Conservation (phyloP, 2,888 invertebrate genomes). For the Polyploca ridens region DNA sequence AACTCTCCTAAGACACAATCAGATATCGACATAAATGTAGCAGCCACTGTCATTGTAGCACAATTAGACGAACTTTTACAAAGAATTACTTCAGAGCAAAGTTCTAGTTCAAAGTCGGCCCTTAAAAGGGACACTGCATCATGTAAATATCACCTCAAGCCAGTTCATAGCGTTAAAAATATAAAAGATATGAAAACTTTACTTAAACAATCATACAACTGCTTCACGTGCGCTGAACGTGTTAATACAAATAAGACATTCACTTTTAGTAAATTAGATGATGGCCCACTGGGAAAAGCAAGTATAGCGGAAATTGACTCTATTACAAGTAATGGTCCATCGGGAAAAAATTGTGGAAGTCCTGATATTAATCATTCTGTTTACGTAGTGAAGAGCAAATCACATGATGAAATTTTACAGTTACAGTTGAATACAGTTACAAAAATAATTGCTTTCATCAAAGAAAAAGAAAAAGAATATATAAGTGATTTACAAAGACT, state of each 20-base stretch:
- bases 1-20: conserved; percentile 39
- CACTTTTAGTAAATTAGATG: conserved; percentile 43
- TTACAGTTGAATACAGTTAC: conserved; percentile 36
- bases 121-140: conserved; percentile 17
- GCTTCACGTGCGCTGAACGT: conserved; percentile 23
- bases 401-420: conserved; percentile 36
- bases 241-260: conserved; percentile 29
- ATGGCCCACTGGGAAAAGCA: conserved; percentile 35
- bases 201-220: conserved; percentile 35
- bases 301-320: conserved; percentile 27
- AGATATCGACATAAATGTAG: conserved; percentile 44
- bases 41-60: conserved; percentile 43
- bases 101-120: conserved; percentile 24
- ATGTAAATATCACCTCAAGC: conserved; percentile 13
- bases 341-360: conserved; percentile 20
- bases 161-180: conserved; percentile 34
- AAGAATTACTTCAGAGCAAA: conserved; percentile 40
- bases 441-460: conserved; percentile 59
- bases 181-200: conserved; percentile 40
- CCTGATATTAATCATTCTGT: background rate
- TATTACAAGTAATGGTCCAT: conserved; percentile 29
- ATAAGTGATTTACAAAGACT: conserved; percentile 13
- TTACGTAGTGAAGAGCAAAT: conserved; percentile 14
- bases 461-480: conserved; percentile 59
- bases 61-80: conserved; percentile 53